These are phyloP conservation scores for Hypotaenidia okinawae DNA, from an alignment of 2,797 vertebrate species.

Conservation along the genomic window DNA sequence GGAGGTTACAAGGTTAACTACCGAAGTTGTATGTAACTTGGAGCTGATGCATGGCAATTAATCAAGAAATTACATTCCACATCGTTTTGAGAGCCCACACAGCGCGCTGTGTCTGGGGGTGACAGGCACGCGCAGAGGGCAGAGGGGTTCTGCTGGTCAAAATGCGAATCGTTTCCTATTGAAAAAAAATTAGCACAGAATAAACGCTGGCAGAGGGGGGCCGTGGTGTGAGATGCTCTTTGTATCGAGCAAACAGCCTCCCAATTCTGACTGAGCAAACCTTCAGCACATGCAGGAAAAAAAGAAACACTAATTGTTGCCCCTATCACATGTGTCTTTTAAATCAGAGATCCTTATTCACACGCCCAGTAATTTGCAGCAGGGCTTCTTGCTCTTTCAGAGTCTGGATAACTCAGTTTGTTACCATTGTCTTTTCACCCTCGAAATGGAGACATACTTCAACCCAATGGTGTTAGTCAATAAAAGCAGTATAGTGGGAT, in stretches of 20 bases:
- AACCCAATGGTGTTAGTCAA: not conserved
- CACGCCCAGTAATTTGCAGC: not conserved
- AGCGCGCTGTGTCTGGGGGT: slow-evolving; percentile 81
- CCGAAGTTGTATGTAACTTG: slow-evolving; percentile 93
- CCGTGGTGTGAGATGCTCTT: not conserved
- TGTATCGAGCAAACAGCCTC: not conserved
- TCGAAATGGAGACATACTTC: not conserved
- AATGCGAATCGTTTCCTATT: slow-evolving; percentile 41
- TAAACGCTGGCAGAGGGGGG: not conserved
- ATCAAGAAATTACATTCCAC: slow-evolving; percentile 87
- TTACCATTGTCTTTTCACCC: not conserved
- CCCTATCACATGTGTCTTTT: not conserved
- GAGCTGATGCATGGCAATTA: slow-evolving; percentile 88
- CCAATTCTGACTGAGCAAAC: not conserved
- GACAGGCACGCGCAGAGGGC: slow-evolving; percentile 63
- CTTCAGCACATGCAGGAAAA: not conserved
- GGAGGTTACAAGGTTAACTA: slow-evolving; percentile 94
- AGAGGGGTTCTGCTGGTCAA: slow-evolving; percentile 52
- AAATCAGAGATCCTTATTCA: not conserved
- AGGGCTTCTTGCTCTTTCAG: not conserved
- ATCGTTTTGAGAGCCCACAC: slow-evolving; percentile 80
- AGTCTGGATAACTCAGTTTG: not conserved
- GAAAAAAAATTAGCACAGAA: not conserved
- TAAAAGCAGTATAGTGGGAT: not conserved
- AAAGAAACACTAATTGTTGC: not conserved